Base-by-base conservation (phyloP, 2,113 vertebrate genomes). In the Aramus guarauna region DNA sequence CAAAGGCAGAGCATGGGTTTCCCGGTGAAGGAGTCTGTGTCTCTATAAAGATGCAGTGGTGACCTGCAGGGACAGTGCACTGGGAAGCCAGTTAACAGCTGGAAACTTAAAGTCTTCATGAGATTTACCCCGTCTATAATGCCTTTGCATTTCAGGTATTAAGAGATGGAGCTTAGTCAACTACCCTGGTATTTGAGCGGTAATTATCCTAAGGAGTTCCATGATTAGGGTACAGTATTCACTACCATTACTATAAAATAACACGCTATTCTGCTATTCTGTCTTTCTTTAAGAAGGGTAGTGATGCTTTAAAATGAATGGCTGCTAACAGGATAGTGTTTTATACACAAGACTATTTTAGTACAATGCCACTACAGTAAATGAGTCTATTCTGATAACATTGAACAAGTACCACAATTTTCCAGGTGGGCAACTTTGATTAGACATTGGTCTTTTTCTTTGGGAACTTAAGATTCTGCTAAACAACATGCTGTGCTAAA, bases 381-480 rank as follows among this genome's bases (percentile, higher is more conserved):
- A 95, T 92, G 82, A 97, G 32, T 67, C 76, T 78, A 80, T 62
- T 95, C 93, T 72, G 95, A 74, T 94, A 96, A 95, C 77, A 47
- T 10, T 78, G 71, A 97, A 90, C 82, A 97, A 97, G 71, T 60
- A 84, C 73, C 72, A 84, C 74, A 95, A 79, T 96, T 97, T 97
- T 98, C 90, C 76, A 96, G 82, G 82, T 95, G 84, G 93, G 50
- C 94, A 96, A 81, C 62, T 97, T 93, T 34, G 72, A 96, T 97
- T 96, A 96, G 73, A 85, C 43, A 17, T 95, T 27, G 66, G 48
- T 67, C 56, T 74, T 93, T 93, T 95, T 62, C 84, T 96, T 64
- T 82, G 72, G 34, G 27, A 85, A 48, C 69, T 77, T 88, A 60
- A 78, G n/a, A 63, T 16, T 43, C 43, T 43, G 43, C 43, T 43